These are phyloP conservation scores for Protodeltote pygarga DNA, from an alignment of 2,888 invertebrate genomes.

Conservation along the genomic window DNA sequence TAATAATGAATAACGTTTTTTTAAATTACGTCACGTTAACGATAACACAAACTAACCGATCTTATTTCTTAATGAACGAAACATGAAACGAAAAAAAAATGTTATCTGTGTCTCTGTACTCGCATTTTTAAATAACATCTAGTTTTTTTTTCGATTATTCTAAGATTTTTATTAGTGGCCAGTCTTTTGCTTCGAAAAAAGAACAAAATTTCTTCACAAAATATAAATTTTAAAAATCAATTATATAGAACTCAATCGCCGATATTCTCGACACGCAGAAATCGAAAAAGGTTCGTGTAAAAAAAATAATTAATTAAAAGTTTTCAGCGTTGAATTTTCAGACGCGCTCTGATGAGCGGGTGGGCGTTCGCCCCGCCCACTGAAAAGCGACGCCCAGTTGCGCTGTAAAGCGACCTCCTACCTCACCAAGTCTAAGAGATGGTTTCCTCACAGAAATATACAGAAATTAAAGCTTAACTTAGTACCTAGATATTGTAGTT, in stretches of 20 bases:
- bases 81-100: no score
- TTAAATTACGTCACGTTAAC: no score
- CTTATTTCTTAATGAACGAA: no score
- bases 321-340: conserved; percentile 46
- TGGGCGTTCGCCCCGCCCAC: conserved; percentile 74
- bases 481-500: no score
- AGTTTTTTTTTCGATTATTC: no score
- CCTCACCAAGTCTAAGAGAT: conserved; percentile 45
- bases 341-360: conserved; percentile 61
- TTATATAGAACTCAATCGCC: conserved; percentile 28
- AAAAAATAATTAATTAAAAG: conserved; percentile 43
- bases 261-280: conserved; percentile 41
- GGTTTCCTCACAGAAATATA: background rate
- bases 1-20: no score
- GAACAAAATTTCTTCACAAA: background rate
- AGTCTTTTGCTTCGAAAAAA: conserved; percentile 9
- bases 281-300: conserved; percentile 38
- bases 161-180: no score
- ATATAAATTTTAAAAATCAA: conserved; percentile 27
- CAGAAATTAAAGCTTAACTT: no score
- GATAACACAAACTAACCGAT: no score
- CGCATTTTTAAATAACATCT: no score
- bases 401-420: conserved; percentile 81
- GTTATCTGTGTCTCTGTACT: no score
- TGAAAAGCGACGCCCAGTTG: conserved; percentile 79